Evolutionary conservation across 2,797 vertebrate species (phyloP), one percentile per base, ranked within the genome.

Genomic region (Crocodylus rhombifer): DNA sequence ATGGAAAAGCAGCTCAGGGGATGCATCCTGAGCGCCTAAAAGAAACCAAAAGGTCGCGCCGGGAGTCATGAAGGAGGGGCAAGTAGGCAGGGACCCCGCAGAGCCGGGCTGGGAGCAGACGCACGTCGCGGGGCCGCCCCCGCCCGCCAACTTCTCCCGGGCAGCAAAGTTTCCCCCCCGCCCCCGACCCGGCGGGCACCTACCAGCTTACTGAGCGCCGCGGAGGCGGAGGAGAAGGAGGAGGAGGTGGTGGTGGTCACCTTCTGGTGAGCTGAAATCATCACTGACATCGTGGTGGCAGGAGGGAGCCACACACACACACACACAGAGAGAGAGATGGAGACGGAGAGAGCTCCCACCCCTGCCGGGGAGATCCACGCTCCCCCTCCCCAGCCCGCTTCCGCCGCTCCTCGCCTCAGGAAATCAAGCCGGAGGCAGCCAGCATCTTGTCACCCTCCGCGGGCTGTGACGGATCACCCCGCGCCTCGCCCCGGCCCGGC

Each of bases 191-290:
- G 9, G 10, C 77, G 55, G 17, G 6, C 11, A 95, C 86, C 95
- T 97, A 97, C 92, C 90, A 95, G 96, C 93, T 95, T 20, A 77
- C 98, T 98, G 98, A 98, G 98, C 96, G 97, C 92, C 87, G 90
- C 95, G 90, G 81, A 98, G 91, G 96, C 96, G 58, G 75, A 97
- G 92, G 84, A 95, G 36, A 95, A 97, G 57, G 90, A 86, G 1
- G 91, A 96, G 84, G 96, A 92, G 90, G 94, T 62, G 78, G 97
- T 91, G 87, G 96, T 98, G 92, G 98, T 98, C 82, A 98, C 97
- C 96, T 97, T 98, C 87, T 98, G 91, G 82, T 98, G 98, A 91
- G 98, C 97, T 86, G 97, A 98, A 90, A 98, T 98, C 93, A 98
- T 97, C 84, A 98, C 97, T 5, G 98, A 98, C 97, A 98, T 98